phyloP scores from a whole-genome alignment of 2,113 vertebrate species.

The Toxotes chatareus region DNA sequence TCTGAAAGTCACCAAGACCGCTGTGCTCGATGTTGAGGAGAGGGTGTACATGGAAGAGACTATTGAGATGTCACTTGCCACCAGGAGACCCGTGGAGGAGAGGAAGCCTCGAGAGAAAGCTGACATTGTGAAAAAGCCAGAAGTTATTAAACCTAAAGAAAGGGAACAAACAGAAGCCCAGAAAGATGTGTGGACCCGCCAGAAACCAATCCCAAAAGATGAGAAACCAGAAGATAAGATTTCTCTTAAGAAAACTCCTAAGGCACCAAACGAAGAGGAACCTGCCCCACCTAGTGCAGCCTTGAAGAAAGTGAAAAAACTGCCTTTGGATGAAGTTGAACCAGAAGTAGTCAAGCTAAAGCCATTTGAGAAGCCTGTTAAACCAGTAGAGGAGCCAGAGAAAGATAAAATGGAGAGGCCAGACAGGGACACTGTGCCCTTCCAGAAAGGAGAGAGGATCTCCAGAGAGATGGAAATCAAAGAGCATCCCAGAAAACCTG shows the following conservation, averaged over 20 bases:
- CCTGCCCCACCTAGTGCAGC: conserved; percentile 46
- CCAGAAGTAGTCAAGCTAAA: conserved; percentile 82
- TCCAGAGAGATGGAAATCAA: conserved; percentile 66
- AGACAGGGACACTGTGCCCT: conserved; percentile 71
- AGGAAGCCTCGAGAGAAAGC: conserved; percentile 64
- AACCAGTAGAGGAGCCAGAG: conserved; percentile 65
- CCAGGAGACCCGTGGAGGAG: conserved; percentile 66
- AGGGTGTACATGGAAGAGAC: conserved; percentile 79
- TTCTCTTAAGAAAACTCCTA: conserved; percentile 71
- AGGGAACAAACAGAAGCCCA: conserved; percentile 54
- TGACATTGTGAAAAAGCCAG: conserved; percentile 62
- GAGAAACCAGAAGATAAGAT: conserved; percentile 71
- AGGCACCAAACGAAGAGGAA: conserved; percentile 68
- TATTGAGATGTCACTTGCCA: conserved; percentile 60
- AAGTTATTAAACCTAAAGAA: conserved; percentile 52
- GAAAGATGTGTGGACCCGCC: conserved; percentile 66
- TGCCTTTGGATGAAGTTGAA: conserved; percentile 76
- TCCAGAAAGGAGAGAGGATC: conserved; percentile 69
- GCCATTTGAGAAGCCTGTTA: conserved; percentile 80
- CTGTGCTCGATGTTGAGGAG: conserved; percentile 55
- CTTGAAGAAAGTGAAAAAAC: conserved; percentile 79
- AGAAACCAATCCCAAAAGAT: conserved; percentile 62
- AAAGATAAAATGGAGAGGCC: conserved; percentile 85
- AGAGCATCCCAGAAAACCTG: conserved; percentile 72
- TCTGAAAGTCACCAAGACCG: conserved; percentile 69